Percentiles rank a stretch among this genome's conserved stretches.
These are phyloP conservation scores for Phenacoccus solenopsis DNA, from an alignment of 1,140 invertebrate genomes.

Conservation along the genomic window DNA sequence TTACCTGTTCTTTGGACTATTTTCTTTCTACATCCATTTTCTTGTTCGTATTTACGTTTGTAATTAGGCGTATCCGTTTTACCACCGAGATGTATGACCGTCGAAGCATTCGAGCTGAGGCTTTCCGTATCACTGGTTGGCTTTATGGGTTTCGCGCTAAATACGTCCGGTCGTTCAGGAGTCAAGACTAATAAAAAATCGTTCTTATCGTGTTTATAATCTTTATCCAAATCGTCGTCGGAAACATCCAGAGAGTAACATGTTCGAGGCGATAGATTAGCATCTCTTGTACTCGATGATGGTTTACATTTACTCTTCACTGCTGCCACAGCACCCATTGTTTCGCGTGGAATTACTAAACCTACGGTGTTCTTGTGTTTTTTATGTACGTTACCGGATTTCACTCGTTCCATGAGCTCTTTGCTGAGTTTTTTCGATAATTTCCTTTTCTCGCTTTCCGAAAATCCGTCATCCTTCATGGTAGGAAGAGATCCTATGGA, in stretches of 20 bases:
- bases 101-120: slow-evolving; percentile 29
- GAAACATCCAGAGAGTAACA: slow-evolving; percentile 41
- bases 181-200: slow-evolving; percentile 40
- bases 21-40: slow-evolving; percentile 8
- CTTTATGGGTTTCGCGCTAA: slow-evolving; percentile 13
- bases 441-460: slow-evolving; percentile 56
- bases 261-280: slow-evolving; percentile 37
- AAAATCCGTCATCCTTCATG: slow-evolving; percentile 33
- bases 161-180: slow-evolving; percentile 27
- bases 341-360: slow-evolving; percentile 45
- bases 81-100: slow-evolving; percentile 29
- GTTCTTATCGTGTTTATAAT: slow-evolving; percentile 35
- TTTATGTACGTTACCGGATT: slow-evolving; percentile 27
- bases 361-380: slow-evolving; percentile 32
- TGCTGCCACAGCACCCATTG: slow-evolving; percentile 46
- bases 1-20: background rate
- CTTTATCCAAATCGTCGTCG: slow-evolving; percentile 32
- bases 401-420: slow-evolving; percentile 46
- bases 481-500: slow-evolving; percentile 41
- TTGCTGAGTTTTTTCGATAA: slow-evolving; percentile 55
- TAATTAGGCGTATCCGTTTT: slow-evolving; percentile 5
- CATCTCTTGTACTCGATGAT: slow-evolving; percentile 26
- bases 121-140: slow-evolving; percentile 25
- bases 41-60: background rate
- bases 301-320: slow-evolving; percentile 35